Percentiles rank a stretch among this genome's conserved stretches.
These are phyloP conservation scores for Spheniscus humboldti DNA, from an alignment of 2,797 vertebrate species.

Conservation along the genomic window DNA sequence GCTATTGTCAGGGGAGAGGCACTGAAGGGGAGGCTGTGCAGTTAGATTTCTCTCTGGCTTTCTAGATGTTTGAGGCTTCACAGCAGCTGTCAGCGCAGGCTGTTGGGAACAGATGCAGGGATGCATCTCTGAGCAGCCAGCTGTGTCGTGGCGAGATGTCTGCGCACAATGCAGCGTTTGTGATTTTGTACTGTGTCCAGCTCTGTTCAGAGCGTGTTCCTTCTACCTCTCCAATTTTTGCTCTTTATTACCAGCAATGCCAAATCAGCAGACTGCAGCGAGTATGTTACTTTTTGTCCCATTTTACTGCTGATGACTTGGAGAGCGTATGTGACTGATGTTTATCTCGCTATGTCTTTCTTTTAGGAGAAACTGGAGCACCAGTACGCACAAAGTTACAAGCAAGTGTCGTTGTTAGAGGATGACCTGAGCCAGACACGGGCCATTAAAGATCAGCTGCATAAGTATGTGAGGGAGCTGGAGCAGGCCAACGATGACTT, in stretches of 20 bases:
- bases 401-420: conserved; percentile 92
- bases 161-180: neutral
- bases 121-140: neutral
- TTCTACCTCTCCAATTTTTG: neutral
- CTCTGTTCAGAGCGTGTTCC: neutral
- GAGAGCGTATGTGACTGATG: neutral
- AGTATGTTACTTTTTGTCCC: neutral
- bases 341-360: neutral
- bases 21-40: neutral
- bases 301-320: neutral
- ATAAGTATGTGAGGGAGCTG: conserved; percentile 95
- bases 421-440: conserved; percentile 93
- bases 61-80: neutral
- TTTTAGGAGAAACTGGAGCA: conserved; percentile 94
- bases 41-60: neutral
- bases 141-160: neutral
- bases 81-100: conserved; percentile 14
- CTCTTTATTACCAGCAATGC: neutral
- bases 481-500: conserved; percentile 98
- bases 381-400: conserved; percentile 95
- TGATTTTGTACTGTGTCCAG: neutral
- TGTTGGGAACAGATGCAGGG: neutral
- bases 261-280: neutral
- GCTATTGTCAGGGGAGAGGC: neutral
- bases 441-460: conserved; percentile 94